A percentile compares a stretch with the other conserved stretches of the same genome.
phyloP scores from a whole-genome alignment of 2,797 vertebrate species.

The Discoglossus pictus region DNA sequence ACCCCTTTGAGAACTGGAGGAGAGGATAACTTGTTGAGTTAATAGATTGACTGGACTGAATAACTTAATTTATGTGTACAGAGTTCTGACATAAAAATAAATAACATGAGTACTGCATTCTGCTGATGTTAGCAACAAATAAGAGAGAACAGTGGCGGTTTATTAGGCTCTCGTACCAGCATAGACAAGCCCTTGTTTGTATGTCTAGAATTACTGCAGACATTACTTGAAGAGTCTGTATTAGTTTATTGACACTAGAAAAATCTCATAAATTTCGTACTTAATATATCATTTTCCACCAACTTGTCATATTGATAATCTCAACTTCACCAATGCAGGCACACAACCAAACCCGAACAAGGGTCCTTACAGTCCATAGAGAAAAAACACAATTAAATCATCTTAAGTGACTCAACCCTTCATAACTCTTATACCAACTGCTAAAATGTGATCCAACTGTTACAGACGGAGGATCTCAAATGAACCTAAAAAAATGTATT shows the following conservation, averaged over 20 bases:
- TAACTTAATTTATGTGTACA: constrained; percentile 21
- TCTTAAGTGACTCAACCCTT: too few relatives aligned
- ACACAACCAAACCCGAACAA: too few relatives aligned
- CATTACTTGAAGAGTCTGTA: too few relatives aligned
- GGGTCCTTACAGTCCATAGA: too few relatives aligned
- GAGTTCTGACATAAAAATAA: constrained; percentile 38
- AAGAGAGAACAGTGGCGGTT: constrained; percentile 20
- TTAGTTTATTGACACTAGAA: constrained; percentile 3
- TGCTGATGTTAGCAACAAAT: constrained; percentile 25
- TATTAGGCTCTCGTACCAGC: constrained; percentile 19
- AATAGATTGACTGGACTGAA: constrained; percentile 17
- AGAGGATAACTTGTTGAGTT: constrained; percentile 5
- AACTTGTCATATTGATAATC: background rate
- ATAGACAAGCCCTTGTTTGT: constrained; percentile 29
- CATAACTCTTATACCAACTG: too few relatives aligned
- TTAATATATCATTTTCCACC: constrained; percentile 2
- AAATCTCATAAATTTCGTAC: constrained; percentile 2
- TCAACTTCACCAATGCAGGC: too few relatives aligned
- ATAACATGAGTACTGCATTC: constrained; percentile 25
- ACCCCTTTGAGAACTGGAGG: constrained; percentile 30
- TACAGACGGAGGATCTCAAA: too few relatives aligned
- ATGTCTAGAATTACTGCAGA: background rate
- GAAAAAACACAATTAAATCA: too few relatives aligned
- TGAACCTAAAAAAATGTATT: too few relatives aligned
- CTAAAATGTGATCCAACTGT: too few relatives aligned